These are phyloP conservation scores for Acanthisitta chloris DNA, from an alignment of 2,113 vertebrate species.

Conservation along the genomic window DNA sequence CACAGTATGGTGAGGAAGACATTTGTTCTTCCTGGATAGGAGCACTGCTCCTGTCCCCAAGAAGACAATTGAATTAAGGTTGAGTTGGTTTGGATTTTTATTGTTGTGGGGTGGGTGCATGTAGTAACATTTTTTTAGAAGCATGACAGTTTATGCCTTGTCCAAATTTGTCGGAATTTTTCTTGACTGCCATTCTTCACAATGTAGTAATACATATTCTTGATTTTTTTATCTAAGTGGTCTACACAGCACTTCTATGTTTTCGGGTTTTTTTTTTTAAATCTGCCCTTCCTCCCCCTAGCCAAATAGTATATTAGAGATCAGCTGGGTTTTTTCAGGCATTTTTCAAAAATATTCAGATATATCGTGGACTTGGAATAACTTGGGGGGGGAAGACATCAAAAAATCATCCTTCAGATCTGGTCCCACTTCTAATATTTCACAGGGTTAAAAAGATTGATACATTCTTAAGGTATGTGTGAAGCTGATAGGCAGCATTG, in stretches of 20 bases:
- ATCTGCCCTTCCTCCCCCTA: neutral
- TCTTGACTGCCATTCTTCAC: neutral
- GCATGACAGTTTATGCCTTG: neutral
- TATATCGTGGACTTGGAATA: neutral
- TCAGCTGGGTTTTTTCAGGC: neutral
- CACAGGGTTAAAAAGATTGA: neutral
- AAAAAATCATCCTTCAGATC: neutral
- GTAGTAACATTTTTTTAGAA: neutral
- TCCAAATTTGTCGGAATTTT: neutral
- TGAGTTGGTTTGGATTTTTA: neutral
- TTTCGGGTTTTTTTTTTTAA: neutral
- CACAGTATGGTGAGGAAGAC: neutral
- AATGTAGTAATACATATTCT: neutral
- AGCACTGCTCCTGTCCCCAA: neutral
- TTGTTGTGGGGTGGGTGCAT: rapidly evolving
- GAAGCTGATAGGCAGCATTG: neutral
- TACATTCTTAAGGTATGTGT: neutral
- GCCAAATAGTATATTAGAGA: neutral
- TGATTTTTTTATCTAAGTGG: neutral
- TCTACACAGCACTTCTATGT: neutral
- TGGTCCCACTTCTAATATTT: neutral
- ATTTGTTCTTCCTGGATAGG: neutral
- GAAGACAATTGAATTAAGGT: neutral
- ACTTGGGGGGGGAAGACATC: neutral
- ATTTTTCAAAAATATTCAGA: neutral